phyloP scores from a whole-genome alignment of 2,888 invertebrate species.

The Andrena praecox region DNA sequence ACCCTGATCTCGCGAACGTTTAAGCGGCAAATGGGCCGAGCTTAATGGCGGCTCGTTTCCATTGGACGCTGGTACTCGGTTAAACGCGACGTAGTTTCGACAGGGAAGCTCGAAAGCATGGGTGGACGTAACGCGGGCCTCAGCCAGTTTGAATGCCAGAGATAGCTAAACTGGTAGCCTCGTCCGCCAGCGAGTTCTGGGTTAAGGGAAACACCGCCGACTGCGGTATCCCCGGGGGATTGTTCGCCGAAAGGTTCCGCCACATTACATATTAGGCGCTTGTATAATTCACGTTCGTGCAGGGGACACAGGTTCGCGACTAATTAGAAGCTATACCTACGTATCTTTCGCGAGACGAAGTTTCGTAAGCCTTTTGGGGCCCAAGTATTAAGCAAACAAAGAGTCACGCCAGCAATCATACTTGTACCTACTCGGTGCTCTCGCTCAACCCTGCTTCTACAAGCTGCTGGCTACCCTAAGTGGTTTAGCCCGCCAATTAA shows the following conservation, averaged over 20 bases:
- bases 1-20: constrained; percentile 61
- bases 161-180: constrained; percentile 66
- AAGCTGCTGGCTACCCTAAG: too few relatives aligned
- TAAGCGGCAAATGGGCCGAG: constrained; percentile 68
- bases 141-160: constrained; percentile 67
- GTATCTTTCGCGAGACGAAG: neutral
- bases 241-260: constrained; percentile 46
- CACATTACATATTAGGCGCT: constrained; percentile 45
- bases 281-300: constrained; percentile 15
- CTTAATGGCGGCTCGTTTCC: constrained; percentile 69
- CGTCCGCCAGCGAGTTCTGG: constrained; percentile 49
- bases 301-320: neutral
- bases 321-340: constrained; percentile 5
- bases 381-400: neutral
- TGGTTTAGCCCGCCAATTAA: too few relatives aligned
- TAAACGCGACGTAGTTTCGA: constrained; percentile 67
- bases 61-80: constrained; percentile 59
- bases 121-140: constrained; percentile 65
- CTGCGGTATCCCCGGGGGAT: constrained; percentile 54
- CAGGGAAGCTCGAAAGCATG: constrained; percentile 62
- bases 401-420: too few relatives aligned
- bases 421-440: too few relatives aligned
- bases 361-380: neutral
- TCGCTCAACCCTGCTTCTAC: too few relatives aligned
- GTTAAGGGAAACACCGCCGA: constrained; percentile 65